These are phyloP conservation scores for Amiota communis DNA, from an alignment of 2,888 invertebrate species.

Conservation along the genomic window DNA sequence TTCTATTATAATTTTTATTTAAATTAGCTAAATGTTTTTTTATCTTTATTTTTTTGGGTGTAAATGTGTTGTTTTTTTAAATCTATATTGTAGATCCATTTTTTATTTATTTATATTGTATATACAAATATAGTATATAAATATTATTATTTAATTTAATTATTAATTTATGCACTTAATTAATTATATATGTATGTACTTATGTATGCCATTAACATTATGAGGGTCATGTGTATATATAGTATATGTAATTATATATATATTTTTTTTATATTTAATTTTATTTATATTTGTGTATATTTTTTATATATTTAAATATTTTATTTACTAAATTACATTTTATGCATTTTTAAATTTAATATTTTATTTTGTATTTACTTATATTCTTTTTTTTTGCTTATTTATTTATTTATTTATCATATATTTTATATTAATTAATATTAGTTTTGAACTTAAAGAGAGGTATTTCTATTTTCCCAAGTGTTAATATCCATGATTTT, in stretches of 20 bases:
- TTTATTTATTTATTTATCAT: constrained; percentile 40
- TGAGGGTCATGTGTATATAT: constrained; percentile 25
- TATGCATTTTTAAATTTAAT: constrained; percentile 37
- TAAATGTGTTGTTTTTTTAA: constrained; percentile 34
- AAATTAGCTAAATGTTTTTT: constrained; percentile 16
- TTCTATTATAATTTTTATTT: constrained; percentile 30
- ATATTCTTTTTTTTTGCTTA: constrained; percentile 28
- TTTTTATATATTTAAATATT: constrained; percentile 23
- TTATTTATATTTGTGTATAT: constrained; percentile 17
- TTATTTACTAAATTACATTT: constrained; percentile 34
- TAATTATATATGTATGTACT: constrained; percentile 10
- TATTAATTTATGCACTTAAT: constrained; percentile 3
- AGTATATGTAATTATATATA: neutral
- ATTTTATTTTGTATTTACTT: constrained; percentile 15
- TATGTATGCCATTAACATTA: constrained; percentile 27
- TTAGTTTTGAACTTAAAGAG: constrained; percentile 73
- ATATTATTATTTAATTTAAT: constrained; percentile 9
- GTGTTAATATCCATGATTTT: constrained; percentile 64
- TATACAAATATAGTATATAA: constrained; percentile 15
- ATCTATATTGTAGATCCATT: constrained; percentile 31
- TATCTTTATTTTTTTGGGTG: neutral
- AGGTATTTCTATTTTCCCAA: constrained; percentile 74
- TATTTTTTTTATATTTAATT: neutral
- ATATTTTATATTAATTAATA: constrained; percentile 46
- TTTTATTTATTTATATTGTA: constrained; percentile 14